Percentiles rank a stretch among this genome's conserved stretches.
Evolutionary conservation across 1,140 invertebrate species (phyloP).

Genomic region (Dryas iulia): DNA sequence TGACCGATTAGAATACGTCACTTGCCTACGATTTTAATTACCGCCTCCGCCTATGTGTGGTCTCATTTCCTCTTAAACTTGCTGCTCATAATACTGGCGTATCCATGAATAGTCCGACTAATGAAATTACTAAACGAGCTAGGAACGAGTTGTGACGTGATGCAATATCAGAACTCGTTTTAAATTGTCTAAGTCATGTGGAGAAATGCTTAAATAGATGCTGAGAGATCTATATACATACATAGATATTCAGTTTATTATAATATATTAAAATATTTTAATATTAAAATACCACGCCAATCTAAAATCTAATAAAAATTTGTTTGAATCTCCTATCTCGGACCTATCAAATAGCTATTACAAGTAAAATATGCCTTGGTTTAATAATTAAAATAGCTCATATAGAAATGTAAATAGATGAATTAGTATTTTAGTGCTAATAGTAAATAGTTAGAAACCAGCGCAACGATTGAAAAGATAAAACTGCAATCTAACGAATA

Average conservation of each 20-base stretch:
- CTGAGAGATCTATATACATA: neutral
- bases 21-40: constrained; percentile 58
- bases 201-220: neutral
- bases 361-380: neutral
- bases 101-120: neutral
- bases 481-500: constrained; percentile 26
- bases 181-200: constrained; percentile 6
- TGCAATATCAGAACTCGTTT: constrained; percentile 11
- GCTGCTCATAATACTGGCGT: neutral
- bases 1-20: constrained; percentile 74
- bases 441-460: constrained; percentile 20
- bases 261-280: neutral
- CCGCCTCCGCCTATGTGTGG: constrained; percentile 23
- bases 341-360: neutral
- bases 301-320: neutral
- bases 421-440: neutral
- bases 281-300: neutral
- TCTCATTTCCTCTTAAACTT: constrained; percentile 23
- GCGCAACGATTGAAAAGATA: constrained; percentile 16
- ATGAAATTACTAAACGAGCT: constrained; percentile 19
- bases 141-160: constrained; percentile 12
- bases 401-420: neutral
- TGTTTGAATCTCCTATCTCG: neutral
- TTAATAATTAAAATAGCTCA: neutral
- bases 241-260: neutral